Conservation (phyloP, 2,888 invertebrate species). For the Aspidiotus destructor region DNA sequence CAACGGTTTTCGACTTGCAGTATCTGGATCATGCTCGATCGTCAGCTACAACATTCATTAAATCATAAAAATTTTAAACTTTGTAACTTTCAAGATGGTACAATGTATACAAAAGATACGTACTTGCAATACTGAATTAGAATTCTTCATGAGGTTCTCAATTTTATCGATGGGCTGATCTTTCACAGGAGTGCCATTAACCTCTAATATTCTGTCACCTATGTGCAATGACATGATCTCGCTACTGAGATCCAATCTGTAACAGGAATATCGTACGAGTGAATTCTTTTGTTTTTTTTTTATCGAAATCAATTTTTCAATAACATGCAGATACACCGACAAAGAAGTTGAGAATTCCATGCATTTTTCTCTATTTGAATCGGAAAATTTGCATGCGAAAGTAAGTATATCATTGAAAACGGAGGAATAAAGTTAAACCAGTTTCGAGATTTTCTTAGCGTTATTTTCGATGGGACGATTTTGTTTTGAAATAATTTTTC, state of each 20-base stretch:
- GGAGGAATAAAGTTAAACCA: no score
- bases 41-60: constrained; percentile 53
- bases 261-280: constrained; percentile 36
- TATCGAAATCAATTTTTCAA: no score
- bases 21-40: constrained; percentile 79
- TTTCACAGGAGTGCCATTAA: constrained; percentile 79
- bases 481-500: no score
- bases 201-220: constrained; percentile 87
- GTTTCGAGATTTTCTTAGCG: no score
- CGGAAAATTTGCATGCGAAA: no score
- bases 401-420: no score
- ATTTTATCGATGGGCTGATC: constrained; percentile 69
- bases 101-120: constrained; percentile 29
- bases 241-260: constrained; percentile 68
- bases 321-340: no score
- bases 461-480: no score
- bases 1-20: constrained; percentile 49
- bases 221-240: constrained; percentile 76
- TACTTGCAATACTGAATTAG: constrained; percentile 67
- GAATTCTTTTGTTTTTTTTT: no score
- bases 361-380: no score
- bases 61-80: constrained; percentile 5
- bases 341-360: no score
- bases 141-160: constrained; percentile 61
- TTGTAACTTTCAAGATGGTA: no score